Evolutionary conservation across 2,113 vertebrate species (phyloP).

Genomic region (Tringa solitaria): DNA sequence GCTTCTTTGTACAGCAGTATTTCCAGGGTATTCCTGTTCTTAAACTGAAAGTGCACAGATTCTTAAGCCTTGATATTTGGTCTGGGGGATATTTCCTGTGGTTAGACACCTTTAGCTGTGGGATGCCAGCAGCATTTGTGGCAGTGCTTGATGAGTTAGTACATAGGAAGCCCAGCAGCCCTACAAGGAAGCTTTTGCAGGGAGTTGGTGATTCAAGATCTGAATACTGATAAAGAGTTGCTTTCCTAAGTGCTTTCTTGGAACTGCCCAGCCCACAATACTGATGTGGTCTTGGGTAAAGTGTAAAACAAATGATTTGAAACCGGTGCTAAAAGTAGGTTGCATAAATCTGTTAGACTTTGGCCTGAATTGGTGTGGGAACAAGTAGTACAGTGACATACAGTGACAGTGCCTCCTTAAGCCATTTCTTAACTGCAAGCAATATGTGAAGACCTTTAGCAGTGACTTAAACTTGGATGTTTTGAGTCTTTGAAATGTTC

Average conservation of each 20-base stretch:
- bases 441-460: background rate
- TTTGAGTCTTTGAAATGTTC: background rate
- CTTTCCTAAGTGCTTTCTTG: background rate
- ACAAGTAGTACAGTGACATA: background rate
- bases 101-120: background rate
- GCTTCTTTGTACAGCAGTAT: background rate
- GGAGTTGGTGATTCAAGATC: background rate
- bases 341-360: background rate
- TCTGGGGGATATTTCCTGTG: background rate
- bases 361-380: background rate
- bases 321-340: background rate
- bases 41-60: background rate
- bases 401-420: background rate
- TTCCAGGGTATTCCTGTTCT: background rate
- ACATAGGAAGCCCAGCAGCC: background rate
- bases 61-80: background rate
- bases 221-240: background rate
- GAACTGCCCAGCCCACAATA: no score
- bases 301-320: background rate
- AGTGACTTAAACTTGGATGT: background rate
- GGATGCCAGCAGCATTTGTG: background rate
- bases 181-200: background rate
- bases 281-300: background rate
- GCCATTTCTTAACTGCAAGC: background rate
- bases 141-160: background rate